phyloP scores from a whole-genome alignment of 2,797 vertebrate genomes.

The Thamnophis elegans region DNA sequence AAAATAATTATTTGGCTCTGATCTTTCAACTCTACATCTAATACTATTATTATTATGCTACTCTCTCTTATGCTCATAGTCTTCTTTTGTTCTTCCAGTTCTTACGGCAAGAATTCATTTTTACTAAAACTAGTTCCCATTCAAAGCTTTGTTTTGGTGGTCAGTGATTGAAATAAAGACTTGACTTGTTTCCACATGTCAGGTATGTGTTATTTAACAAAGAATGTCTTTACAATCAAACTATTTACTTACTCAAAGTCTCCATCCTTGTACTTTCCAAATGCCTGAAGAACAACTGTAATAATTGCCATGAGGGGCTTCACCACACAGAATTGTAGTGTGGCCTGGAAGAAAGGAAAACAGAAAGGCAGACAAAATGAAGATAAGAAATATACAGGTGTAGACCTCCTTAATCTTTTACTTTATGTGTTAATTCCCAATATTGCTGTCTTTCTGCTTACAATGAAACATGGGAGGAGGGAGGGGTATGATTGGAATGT shows the following conservation, averaged over 20 bases:
- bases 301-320: conserved; percentile 94
- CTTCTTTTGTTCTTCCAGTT: neutral
- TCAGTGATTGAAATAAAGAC: neutral
- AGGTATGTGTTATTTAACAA: neutral
- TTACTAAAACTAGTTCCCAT: neutral
- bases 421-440: neutral
- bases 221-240: neutral
- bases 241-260: conserved; percentile 89
- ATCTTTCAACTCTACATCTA: neutral
- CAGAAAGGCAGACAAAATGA: conserved; percentile 25
- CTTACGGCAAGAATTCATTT: neutral
- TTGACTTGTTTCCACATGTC: neutral
- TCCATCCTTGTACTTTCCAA: conserved; percentile 92
- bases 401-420: neutral
- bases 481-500: neutral
- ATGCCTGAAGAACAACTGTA: conserved; percentile 93
- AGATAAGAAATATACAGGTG: neutral
- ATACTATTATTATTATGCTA: neutral
- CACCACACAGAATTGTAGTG: conserved; percentile 96
- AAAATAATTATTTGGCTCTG: neutral
- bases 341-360: conserved; percentile 75
- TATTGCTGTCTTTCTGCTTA: neutral
- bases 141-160: neutral
- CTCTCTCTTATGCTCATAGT: neutral
- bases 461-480: neutral